Percentiles rank a stretch among this genome's conserved stretches.
Conservation (phyloP, 2,888 invertebrate species). For the Sipunculus nudus region DNA sequence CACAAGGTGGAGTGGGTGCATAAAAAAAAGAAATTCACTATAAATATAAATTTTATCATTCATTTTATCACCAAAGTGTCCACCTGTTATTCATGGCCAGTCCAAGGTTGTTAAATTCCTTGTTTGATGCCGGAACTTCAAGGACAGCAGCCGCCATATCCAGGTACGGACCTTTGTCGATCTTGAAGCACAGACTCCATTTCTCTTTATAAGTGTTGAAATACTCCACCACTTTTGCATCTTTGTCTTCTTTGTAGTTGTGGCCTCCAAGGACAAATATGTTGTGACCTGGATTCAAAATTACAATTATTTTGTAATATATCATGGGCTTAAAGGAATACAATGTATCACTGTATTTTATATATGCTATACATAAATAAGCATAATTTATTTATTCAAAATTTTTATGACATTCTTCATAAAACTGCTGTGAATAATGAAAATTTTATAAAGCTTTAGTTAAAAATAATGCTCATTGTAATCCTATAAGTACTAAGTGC, state of each 20-base stretch:
- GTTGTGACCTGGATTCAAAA: slow-evolving; percentile 42
- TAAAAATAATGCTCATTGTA: no score
- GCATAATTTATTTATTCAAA: no score
- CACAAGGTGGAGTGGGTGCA: no score
- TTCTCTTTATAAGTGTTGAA: slow-evolving; percentile 48
- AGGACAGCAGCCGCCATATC: slow-evolving; percentile 48
- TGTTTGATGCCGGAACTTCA: slow-evolving; percentile 47
- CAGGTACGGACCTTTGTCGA: slow-evolving; percentile 5
- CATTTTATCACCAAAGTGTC: slow-evolving; percentile 56
- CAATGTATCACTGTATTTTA: no score
- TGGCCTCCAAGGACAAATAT: slow-evolving; percentile 55
- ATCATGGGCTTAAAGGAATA: background rate
- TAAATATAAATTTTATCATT: no score
- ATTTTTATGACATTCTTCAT: no score
- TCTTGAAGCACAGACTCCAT: no score
- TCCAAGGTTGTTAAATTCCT: slow-evolving; percentile 49
- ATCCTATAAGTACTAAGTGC: no score
- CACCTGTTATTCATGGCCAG: slow-evolving; percentile 50
- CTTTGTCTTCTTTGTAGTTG: slow-evolving; percentile 45
- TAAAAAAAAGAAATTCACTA: no score
- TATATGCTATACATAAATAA: no score
- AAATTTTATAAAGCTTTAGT: no score
- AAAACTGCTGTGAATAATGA: no score
- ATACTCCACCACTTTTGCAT: slow-evolving; percentile 45
- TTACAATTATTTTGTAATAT: background rate